Base-by-base conservation (phyloP, 2,888 invertebrate genomes). In the Pachydiplax longipennis region DNA sequence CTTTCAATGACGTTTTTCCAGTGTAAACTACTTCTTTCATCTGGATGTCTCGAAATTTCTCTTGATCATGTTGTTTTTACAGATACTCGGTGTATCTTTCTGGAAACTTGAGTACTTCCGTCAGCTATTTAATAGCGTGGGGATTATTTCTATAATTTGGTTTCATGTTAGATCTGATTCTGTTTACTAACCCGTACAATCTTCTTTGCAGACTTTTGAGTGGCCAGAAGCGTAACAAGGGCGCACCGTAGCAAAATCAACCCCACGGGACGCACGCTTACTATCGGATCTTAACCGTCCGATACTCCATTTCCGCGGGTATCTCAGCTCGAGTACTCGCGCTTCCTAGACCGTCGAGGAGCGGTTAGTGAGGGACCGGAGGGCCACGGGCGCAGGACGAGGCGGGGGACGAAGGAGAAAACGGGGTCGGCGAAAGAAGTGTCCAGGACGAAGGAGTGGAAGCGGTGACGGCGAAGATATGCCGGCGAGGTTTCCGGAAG, bases 401-500 rank as follows among this genome's bases (percentile, higher is more conserved):
- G 87, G 37, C 87, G 87, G 87, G 0, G 87, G 87, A 87, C 61
- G 87, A 12, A 87, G 87, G 37, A 87, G 87, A 87, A 87, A 87
- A 87, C 87, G 87, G 87, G 87, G 87, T 58, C 87, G 87, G 6
- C 58, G 61, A 25, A 87, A 87, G 87, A 87, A 87, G 87, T 87
- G 87, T 87, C 87, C 65, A 61, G 87, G 87, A 65, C 87, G 87
- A 31, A 61, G 87, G 87, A 61, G 87, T 61, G 87, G 87, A 61
- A 61, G 22, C 87, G 87, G 87, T 87, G 87, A 87, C 87, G 87
- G 87, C 87, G 83, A 83, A 92, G 95, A 94, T 92, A 97, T 97
- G 97, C 97, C 97, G 92, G 97, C 96, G 92, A 95, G 96, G 94
- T 96, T 95, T 92, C 95, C 95, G 92, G 95, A 95, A 92, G 94